A percentile compares a stretch with the other conserved stretches of the same genome.
These are phyloP conservation scores for Atlantisia rogersi DNA, from an alignment of 2,113 vertebrate genomes.

Conservation along the genomic window DNA sequence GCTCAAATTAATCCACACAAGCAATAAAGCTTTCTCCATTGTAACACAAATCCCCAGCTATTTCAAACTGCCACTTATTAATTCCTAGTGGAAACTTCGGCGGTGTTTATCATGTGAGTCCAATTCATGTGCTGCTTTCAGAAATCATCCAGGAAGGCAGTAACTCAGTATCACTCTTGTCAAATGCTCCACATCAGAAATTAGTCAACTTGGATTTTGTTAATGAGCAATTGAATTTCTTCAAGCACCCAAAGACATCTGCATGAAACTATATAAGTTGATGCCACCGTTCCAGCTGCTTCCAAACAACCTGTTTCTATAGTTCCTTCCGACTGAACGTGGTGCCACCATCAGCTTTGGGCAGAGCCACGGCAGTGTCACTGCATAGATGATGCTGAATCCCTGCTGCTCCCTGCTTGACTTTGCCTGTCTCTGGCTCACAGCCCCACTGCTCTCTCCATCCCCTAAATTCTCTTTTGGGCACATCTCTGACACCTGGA, in stretches of 20 bases:
- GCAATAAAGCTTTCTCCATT: conserved; percentile 3
- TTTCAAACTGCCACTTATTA: background rate
- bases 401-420: background rate
- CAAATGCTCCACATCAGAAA: background rate
- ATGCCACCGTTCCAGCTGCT: background rate
- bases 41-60: background rate
- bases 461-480: background rate
- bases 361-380: background rate
- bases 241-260: background rate
- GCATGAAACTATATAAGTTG: background rate
- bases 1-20: background rate
- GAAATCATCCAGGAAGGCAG: background rate
- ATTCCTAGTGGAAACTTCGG: background rate
- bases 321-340: background rate
- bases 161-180: background rate
- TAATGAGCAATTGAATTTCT: conserved; percentile 8
- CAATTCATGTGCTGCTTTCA: background rate
- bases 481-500: background rate
- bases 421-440: background rate
- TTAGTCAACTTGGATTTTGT: background rate
- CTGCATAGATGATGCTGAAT: background rate
- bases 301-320: background rate
- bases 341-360: background rate
- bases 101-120: background rate
- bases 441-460: background rate